Percentiles rank a stretch among this genome's conserved stretches.
Evolutionary conservation across 2,888 invertebrate genomes (phyloP).

Genomic region (Luperina testacea): DNA sequence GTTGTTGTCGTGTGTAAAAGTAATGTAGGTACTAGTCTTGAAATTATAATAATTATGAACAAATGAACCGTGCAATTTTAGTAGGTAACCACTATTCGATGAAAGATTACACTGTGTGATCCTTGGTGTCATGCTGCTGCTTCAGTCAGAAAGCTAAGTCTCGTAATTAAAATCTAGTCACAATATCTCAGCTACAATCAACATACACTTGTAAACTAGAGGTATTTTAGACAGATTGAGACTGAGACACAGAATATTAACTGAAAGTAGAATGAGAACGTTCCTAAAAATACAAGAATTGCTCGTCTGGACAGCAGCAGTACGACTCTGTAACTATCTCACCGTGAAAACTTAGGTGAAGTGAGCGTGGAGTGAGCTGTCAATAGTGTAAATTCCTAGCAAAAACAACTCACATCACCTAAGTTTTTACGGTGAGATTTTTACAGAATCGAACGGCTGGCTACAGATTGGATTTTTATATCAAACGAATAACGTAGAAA

Average conservation of each 20-base stretch:
- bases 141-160: not conserved
- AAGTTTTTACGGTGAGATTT: too few species aligned
- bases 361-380: too few species aligned
- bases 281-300: not conserved
- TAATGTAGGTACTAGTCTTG: not conserved
- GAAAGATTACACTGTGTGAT: not conserved
- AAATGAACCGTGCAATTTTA: not conserved
- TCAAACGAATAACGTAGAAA: not conserved
- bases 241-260: too few species aligned
- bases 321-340: too few species aligned
- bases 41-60: not conserved
- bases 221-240: not conserved
- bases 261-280: not conserved
- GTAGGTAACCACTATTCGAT: not conserved
- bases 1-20: not conserved
- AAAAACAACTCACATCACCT: too few species aligned
- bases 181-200: not conserved
- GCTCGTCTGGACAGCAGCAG: too few species aligned
- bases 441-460: too few species aligned
- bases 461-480: not conserved
- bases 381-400: too few species aligned
- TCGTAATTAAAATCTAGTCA: not conserved
- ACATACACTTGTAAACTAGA: not conserved
- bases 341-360: too few species aligned
- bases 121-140: not conserved